Conservation (phyloP, 2,888 invertebrate species). For the Brassicogethes aeneus region DNA sequence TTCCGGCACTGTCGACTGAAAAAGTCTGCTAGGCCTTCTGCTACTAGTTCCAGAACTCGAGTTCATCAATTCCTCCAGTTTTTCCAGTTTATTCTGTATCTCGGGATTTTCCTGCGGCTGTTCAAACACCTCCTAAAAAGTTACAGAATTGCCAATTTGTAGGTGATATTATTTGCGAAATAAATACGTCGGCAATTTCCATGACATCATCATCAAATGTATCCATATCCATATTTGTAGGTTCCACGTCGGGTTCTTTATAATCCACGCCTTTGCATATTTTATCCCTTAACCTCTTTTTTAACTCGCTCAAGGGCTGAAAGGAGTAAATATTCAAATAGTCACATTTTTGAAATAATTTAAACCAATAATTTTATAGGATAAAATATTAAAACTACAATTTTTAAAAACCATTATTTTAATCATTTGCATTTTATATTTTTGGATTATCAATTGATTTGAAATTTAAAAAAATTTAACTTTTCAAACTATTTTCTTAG, state of each 20-base stretch:
- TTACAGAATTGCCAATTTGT: too few relatives aligned
- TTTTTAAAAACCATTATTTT: too few relatives aligned
- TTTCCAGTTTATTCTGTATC: constrained; percentile 44
- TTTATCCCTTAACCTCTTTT: constrained; percentile 41
- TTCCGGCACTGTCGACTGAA: constrained; percentile 29
- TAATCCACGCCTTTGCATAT: constrained; percentile 13
- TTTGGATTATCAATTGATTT: too few relatives aligned
- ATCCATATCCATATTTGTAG: constrained; percentile 2
- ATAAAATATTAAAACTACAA: too few relatives aligned
- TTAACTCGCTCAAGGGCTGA: constrained; percentile 50
- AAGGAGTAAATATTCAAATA: too few relatives aligned
- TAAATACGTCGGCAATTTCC: constrained; percentile 6
- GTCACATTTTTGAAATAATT: not conserved
- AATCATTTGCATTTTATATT: too few relatives aligned
- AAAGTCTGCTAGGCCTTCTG: constrained; percentile 30
- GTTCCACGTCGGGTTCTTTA: not conserved
- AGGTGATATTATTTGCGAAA: too few relatives aligned
- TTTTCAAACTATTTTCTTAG: too few relatives aligned
- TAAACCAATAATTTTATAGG: not conserved
- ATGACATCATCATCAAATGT: constrained; percentile 5
- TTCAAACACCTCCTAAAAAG: not conserved
- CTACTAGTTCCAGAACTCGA: constrained; percentile 30
- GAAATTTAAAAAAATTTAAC: too few relatives aligned
- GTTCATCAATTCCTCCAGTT: constrained; percentile 44
- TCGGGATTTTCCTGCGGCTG: constrained; percentile 17